Percentiles rank a stretch among this genome's conserved stretches.
These are phyloP conservation scores for Bombus ignitus DNA, from an alignment of 1,140 invertebrate species.

Conservation along the genomic window DNA sequence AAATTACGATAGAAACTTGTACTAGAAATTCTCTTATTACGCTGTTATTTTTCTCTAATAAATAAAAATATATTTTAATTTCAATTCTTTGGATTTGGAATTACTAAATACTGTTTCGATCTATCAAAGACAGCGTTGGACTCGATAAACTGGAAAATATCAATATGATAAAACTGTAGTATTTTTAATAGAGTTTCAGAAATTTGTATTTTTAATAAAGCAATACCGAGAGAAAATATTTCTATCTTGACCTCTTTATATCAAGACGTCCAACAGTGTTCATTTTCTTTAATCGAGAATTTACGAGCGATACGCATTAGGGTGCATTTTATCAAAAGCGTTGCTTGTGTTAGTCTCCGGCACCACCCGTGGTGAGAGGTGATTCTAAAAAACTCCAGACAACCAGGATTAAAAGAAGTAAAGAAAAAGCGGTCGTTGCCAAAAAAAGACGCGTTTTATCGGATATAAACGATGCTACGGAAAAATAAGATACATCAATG, in stretches of 20 bases:
- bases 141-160: too few relatives aligned
- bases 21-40: too few relatives aligned
- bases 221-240: too few relatives aligned
- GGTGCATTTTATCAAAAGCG: neutral
- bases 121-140: too few relatives aligned
- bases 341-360: neutral
- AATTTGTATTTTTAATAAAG: neutral
- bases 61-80: too few relatives aligned
- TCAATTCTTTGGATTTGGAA: too few relatives aligned
- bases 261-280: neutral
- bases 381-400: conserved; percentile 14
- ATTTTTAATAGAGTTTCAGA: neutral
- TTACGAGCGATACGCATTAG: neutral
- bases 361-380: conserved; percentile 37
- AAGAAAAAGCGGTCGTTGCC: conserved; percentile 46
- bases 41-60: too few relatives aligned
- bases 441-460: conserved; percentile 32
- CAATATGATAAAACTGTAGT: neutral
- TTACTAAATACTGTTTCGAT: too few relatives aligned
- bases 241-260: neutral
- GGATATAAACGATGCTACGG: conserved; percentile 19
- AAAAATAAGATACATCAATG: conserved; percentile 34
- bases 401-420: neutral
- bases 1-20: too few relatives aligned
- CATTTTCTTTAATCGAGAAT: conserved; percentile 5